Conservation (phyloP, 1,140 invertebrate genomes). For the Triops cancriformis region DNA sequence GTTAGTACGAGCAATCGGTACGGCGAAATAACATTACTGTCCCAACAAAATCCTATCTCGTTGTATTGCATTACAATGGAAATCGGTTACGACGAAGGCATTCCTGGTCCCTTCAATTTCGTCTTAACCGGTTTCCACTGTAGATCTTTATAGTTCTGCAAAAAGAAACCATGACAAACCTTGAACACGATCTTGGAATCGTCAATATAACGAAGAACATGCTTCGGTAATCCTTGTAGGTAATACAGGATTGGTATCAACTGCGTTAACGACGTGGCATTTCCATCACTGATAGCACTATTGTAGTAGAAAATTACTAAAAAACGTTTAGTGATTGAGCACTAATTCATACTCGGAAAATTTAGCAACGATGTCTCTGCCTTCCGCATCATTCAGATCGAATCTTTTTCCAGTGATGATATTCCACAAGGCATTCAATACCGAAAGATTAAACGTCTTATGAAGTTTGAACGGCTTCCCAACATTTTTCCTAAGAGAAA, state of each 20-base stretch:
- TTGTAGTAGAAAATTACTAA: background rate
- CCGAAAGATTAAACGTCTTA: constrained; percentile 14
- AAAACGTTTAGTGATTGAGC: background rate
- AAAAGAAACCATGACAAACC: background rate
- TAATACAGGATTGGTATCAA: background rate
- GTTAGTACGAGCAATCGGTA: too few relatives aligned
- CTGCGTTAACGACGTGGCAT: background rate
- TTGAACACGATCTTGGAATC: background rate
- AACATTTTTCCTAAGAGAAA: constrained; percentile 19
- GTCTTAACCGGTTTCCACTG: too few relatives aligned
- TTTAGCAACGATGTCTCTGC: background rate
- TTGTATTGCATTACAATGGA: too few relatives aligned
- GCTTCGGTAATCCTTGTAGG: background rate
- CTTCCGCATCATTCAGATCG: constrained; percentile 1
- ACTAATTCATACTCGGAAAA: background rate
- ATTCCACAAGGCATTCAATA: constrained; percentile 22
- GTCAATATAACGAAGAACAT: background rate
- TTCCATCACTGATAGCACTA: background rate
- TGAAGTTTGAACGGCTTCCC: constrained; percentile 14
- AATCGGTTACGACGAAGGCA: too few relatives aligned
- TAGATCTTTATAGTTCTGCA: too few relatives aligned
- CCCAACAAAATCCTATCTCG: too few relatives aligned
- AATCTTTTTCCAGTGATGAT: constrained; percentile 23
- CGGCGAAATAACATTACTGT: too few relatives aligned
- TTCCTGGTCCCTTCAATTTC: too few relatives aligned